Evolutionary conservation across 2,113 vertebrate species (phyloP).

Genomic region (Poeciliopsis occidentalis): DNA sequence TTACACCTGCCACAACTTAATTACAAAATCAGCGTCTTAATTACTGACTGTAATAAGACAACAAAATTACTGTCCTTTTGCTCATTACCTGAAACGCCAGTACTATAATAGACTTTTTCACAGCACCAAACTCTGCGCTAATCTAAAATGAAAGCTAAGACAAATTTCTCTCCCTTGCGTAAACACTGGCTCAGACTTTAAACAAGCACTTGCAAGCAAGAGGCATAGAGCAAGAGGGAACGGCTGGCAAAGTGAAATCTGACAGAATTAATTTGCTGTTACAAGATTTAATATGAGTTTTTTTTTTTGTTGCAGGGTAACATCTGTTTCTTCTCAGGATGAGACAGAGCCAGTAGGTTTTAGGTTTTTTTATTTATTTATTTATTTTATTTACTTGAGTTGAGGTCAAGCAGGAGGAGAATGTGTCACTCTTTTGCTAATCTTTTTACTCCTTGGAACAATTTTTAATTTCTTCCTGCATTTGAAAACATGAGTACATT

Average conservation of each 20-base stretch:
- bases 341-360: neutral
- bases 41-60: constrained; percentile 66
- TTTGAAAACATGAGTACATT: neutral
- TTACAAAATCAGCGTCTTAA: constrained; percentile 71
- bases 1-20: constrained; percentile 60
- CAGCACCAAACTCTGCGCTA: neutral
- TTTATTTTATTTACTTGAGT: neutral
- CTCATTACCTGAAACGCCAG: constrained; percentile 60
- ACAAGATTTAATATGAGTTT: neutral
- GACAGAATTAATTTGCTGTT: constrained; percentile 11
- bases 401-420: neutral
- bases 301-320: neutral
- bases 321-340: neutral
- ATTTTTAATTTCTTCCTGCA: neutral
- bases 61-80: constrained; percentile 48
- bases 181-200: constrained; percentile 43
- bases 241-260: constrained; percentile 16
- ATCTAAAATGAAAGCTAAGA: constrained; percentile 26
- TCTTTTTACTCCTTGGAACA: neutral
- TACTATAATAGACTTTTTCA: constrained; percentile 41
- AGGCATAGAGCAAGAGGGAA: constrained; percentile 2
- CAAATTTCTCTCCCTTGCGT: constrained; percentile 33
- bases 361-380: neutral
- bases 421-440: neutral
- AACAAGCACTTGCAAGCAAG: constrained; percentile 15